Evolutionary conservation across 2,797 vertebrate genomes (phyloP).

Genomic region (Mormyrus proboscirostris): DNA sequence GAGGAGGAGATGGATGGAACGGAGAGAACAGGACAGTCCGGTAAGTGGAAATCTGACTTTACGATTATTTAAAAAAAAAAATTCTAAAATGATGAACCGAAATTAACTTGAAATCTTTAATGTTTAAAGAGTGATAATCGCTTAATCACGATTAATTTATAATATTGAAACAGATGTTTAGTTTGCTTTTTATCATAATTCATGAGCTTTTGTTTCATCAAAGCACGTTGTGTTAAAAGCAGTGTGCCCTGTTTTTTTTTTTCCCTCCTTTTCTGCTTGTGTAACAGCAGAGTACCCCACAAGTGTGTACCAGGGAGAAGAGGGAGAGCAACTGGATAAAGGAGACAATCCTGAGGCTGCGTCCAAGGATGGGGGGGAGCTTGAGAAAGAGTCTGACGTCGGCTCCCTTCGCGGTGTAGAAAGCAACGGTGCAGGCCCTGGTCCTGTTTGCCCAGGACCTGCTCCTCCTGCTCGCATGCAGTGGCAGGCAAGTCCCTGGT

Average conservation of each 20-base stretch:
- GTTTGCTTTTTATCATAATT: background rate
- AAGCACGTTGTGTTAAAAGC: background rate
- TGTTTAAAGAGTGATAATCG: background rate
- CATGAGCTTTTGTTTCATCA: background rate
- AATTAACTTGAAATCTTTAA: background rate
- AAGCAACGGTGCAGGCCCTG: slow-evolving; percentile 15
- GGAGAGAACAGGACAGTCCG: slow-evolving; percentile 38
- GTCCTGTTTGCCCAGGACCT: background rate
- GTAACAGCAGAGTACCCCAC: slow-evolving; percentile 37
- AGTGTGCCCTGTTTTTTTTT: background rate
- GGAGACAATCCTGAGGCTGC: slow-evolving; percentile 30
- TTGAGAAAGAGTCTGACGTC: slow-evolving; percentile 20
- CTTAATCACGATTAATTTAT: background rate
- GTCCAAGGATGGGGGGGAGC: slow-evolving; percentile 37
- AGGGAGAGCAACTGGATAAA: background rate
- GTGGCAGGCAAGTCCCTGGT: slow-evolving; percentile 67
- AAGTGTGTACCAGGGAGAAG: slow-evolving; percentile 23
- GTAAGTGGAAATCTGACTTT: slow-evolving; percentile 36
- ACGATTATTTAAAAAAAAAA: background rate
- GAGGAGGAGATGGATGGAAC: slow-evolving; percentile 33
- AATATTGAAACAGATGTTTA: background rate
- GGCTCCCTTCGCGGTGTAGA: slow-evolving; percentile 22
- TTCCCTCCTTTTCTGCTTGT: background rate
- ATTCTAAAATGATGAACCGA: background rate
- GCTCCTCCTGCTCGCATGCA: slow-evolving; percentile 59